A percentile compares a stretch with the other conserved stretches of the same genome.
Evolutionary conservation across 1,140 invertebrate species (phyloP).

Genomic region (Meloidogyne exigua): DNA sequence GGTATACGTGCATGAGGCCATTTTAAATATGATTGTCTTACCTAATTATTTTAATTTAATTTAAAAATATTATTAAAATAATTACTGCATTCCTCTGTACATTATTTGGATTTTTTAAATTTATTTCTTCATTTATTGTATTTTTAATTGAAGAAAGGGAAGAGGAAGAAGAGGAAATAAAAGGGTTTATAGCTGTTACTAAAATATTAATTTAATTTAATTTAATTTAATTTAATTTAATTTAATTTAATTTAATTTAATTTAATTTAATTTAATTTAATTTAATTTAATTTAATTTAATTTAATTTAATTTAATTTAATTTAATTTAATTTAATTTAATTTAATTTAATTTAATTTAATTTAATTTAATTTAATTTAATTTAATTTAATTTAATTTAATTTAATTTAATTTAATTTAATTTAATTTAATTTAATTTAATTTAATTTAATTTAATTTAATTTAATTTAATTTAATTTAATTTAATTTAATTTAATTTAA

Average conservation of each 20-base stretch:
- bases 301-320: constrained; percentile 12
- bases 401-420: background rate
- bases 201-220: constrained; percentile 25
- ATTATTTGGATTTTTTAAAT: constrained; percentile 37
- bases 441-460: constrained; percentile 12
- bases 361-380: constrained; percentile 9
- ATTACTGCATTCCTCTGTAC: constrained; percentile 47
- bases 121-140: constrained; percentile 43
- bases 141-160: constrained; percentile 38
- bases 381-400: background rate
- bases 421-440: constrained; percentile 10
- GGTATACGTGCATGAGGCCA: constrained; percentile 21
- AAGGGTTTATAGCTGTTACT: constrained; percentile 49
- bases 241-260: background rate
- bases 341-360: constrained; percentile 3
- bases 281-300: constrained; percentile 11
- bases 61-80: constrained; percentile 5
- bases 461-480: background rate
- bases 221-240: constrained; percentile 12
- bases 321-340: background rate
- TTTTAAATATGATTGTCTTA: constrained; percentile 43
- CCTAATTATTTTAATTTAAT: constrained; percentile 43
- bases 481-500: constrained; percentile 3
- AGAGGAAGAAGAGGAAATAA: constrained; percentile 16
- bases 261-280: background rate